phyloP scores from a whole-genome alignment of 2,888 invertebrate genomes.

The Anagyrus pseudococci region DNA sequence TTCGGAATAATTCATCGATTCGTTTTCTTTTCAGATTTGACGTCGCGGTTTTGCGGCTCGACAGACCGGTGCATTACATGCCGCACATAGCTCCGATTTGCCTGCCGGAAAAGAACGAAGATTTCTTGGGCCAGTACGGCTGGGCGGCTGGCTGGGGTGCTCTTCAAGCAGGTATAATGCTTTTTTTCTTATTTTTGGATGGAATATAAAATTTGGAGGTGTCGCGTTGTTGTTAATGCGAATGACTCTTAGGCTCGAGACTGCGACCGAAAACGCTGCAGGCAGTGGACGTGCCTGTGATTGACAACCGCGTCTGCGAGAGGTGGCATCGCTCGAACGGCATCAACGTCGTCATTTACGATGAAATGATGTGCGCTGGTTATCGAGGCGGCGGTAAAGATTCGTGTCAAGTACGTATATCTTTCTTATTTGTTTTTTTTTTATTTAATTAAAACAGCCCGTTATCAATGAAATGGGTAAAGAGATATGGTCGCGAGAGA shows the following conservation, averaged over 20 bases:
- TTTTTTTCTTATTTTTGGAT: neutral
- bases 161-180: conserved; percentile 66
- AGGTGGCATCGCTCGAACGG: conserved; percentile 76
- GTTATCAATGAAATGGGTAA: no score
- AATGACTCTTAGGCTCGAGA: conserved; percentile 73
- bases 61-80: conserved; percentile 88
- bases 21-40: conserved; percentile 70
- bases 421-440: neutral
- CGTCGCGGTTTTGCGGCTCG: conserved; percentile 86
- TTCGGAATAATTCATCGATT: no score
- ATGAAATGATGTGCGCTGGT: conserved; percentile 95
- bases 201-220: neutral
- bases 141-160: conserved; percentile 96
- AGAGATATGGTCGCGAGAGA: no score
- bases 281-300: conserved; percentile 91
- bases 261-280: conserved; percentile 88
- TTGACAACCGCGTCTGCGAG: conserved; percentile 82
- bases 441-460: neutral
- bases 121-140: conserved; percentile 88
- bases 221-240: neutral
- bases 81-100: conserved; percentile 92
- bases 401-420: conserved; percentile 69
- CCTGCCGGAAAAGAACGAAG: conserved; percentile 86
- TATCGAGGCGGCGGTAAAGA: conserved; percentile 88
- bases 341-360: conserved; percentile 89